Percentiles rank a stretch among this genome's conserved stretches.
Conservation (phyloP, 1,140 invertebrate genomes). For the Nasonia vitripennis region DNA sequence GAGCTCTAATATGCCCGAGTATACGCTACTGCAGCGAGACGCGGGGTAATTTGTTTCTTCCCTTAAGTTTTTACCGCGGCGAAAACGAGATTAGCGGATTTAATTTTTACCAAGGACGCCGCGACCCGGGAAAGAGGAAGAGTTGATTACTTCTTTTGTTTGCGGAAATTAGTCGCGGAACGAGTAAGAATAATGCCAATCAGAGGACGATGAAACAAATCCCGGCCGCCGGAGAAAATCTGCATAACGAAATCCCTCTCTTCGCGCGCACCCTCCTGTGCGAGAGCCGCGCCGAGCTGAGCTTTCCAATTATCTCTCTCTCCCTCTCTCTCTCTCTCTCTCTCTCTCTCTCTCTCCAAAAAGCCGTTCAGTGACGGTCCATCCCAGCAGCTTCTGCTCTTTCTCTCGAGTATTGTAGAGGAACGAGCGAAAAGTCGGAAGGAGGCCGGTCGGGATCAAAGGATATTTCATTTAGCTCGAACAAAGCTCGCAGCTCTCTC, state of each 20-base stretch:
- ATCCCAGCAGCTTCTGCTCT: too few species aligned
- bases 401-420: not conserved
- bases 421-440: not conserved
- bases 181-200: not conserved
- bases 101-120: not conserved
- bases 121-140: too few species aligned
- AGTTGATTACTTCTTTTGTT: not conserved
- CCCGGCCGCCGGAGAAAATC: too few species aligned
- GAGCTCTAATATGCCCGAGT: constrained; percentile 10
- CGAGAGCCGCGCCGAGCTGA: not conserved
- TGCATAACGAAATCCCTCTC: too few species aligned
- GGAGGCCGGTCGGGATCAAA: not conserved
- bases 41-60: not conserved
- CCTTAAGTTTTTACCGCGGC: not conserved
- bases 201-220: not conserved
- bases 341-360: too few species aligned
- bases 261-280: too few species aligned
- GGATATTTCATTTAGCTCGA: not conserved
- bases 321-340: too few species aligned
- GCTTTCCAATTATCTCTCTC: not conserved
- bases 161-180: not conserved
- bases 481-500: not conserved
- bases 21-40: not conserved
- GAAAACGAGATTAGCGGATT: not conserved
- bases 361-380: too few species aligned